Percentiles rank a stretch among this genome's conserved stretches.
These are phyloP conservation scores for Carollia perspicillata DNA, from an alignment of 2,113 vertebrate genomes.

Conservation along the genomic window DNA sequence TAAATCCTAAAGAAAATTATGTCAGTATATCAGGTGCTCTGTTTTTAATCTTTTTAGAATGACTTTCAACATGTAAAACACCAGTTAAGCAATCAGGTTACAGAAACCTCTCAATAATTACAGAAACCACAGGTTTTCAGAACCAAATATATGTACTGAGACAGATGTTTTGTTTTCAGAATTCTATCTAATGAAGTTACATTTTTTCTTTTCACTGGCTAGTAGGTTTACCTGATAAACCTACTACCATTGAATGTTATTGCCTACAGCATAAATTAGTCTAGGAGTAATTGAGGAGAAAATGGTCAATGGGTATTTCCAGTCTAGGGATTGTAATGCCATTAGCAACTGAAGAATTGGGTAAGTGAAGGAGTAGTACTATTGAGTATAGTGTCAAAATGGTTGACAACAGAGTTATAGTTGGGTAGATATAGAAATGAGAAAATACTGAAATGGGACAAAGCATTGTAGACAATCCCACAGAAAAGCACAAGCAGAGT, in stretches of 20 bases:
- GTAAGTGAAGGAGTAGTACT: neutral
- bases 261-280: neutral
- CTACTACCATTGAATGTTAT: neutral
- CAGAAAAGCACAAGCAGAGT: neutral
- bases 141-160: neutral
- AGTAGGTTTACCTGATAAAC: neutral
- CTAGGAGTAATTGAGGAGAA: neutral
- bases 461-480: neutral
- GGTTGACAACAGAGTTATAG: neutral
- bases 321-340: neutral
- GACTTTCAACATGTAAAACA: slow-evolving; percentile 24
- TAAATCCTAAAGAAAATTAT: slow-evolving; percentile 47
- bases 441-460: neutral
- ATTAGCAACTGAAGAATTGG: neutral
- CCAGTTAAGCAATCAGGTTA: slow-evolving; percentile 39
- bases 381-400: neutral
- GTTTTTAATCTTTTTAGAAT: slow-evolving; percentile 55
- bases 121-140: slow-evolving; percentile 41
- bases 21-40: neutral
- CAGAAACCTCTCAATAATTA: slow-evolving; percentile 52
- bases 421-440: neutral
- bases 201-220: neutral
- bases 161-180: slow-evolving; percentile 39
- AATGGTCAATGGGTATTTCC: neutral
- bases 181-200: slow-evolving; percentile 25